Percentiles rank a stretch among this genome's conserved stretches.
These are phyloP conservation scores for Gnathonemus longibarbis DNA, from an alignment of 2,113 vertebrate genomes.

Conservation along the genomic window DNA sequence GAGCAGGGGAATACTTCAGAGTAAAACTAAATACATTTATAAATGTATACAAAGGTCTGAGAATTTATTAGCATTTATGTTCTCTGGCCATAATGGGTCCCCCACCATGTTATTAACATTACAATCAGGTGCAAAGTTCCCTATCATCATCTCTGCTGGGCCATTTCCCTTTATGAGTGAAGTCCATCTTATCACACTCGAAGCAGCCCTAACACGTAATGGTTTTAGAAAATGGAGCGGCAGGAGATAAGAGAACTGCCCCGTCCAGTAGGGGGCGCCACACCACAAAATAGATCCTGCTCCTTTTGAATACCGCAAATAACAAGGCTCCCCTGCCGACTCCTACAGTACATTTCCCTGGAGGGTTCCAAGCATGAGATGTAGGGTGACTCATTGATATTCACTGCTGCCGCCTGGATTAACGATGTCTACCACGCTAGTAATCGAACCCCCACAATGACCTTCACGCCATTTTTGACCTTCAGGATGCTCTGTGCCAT, in stretches of 20 bases:
- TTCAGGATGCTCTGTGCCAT: conserved; percentile 46
- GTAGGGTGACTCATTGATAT: conserved; percentile 50
- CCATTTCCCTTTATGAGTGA: neutral
- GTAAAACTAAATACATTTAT: neutral
- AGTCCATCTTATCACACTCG: neutral
- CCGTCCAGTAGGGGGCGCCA: neutral
- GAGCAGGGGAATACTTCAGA: neutral
- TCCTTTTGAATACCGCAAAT: neutral
- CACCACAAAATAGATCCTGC: neutral
- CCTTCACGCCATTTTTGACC: conserved; percentile 42
- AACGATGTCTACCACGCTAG: conserved; percentile 42
- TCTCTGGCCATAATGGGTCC: neutral
- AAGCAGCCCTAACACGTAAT: neutral
- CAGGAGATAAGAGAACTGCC: neutral
- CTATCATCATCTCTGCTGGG: neutral
- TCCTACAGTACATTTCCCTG: neutral
- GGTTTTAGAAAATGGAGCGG: neutral
- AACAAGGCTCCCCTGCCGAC: neutral
- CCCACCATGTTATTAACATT: neutral
- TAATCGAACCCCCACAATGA: conserved; percentile 56
- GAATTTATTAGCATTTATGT: neutral
- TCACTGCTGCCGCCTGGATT: conserved; percentile 41
- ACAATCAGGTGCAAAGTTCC: neutral
- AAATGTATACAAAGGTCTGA: neutral
- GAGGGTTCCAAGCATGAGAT: conserved; percentile 22